phyloP scores from a whole-genome alignment of 2,888 invertebrate species.

The Athrips mouffetella region DNA sequence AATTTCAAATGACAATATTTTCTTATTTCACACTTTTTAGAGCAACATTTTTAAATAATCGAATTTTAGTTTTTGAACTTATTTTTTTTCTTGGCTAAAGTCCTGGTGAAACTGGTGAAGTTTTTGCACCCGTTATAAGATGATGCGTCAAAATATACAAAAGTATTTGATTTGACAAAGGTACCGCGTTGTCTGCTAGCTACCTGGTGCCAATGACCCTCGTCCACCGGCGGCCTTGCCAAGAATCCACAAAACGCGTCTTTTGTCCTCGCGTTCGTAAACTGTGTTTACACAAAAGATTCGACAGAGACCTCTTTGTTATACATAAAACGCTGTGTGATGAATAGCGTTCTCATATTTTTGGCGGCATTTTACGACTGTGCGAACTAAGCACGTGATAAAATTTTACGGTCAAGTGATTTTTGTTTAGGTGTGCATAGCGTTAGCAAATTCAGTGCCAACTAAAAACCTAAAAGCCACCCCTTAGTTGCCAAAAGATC shows the following conservation, averaged over 20 bases:
- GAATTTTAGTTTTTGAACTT: too few relatives aligned
- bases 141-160: too few relatives aligned
- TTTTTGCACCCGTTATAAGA: too few relatives aligned
- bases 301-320: constrained; percentile 15
- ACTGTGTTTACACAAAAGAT: constrained; percentile 18
- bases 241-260: constrained; percentile 26
- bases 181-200: not conserved
- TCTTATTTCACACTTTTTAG: too few relatives aligned
- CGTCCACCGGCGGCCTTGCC: constrained; percentile 50
- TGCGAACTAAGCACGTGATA: not conserved
- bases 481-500: too few relatives aligned
- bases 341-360: constrained; percentile 7
- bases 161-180: not conserved
- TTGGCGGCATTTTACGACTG: constrained; percentile 6
- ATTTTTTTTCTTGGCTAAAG: too few relatives aligned
- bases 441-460: not conserved
- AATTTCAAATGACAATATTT: too few relatives aligned
- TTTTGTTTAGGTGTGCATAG: not conserved
- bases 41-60: too few relatives aligned
- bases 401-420: not conserved
- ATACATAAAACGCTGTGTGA: not conserved
- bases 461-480: not conserved
- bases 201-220: constrained; percentile 36
- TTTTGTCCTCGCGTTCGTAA: constrained; percentile 18
- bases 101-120: too few relatives aligned